Evolutionary conservation across 2,888 invertebrate species (phyloP).

Genomic region (Synergus japonicus): DNA sequence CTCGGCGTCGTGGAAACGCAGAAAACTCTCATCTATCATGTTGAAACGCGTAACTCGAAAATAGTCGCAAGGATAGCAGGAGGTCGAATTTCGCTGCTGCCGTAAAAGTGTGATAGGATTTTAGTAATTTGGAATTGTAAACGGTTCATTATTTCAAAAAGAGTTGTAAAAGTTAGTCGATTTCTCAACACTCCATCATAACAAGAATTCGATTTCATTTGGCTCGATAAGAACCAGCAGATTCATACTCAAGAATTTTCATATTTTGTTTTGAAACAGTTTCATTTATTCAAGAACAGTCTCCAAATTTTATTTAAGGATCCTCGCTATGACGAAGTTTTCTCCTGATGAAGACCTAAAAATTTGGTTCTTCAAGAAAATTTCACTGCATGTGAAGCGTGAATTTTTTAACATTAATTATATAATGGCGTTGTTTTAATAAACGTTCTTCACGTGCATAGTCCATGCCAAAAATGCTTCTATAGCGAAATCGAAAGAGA

Average conservation of each 20-base stretch:
- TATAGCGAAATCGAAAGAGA: slow-evolving; percentile 51
- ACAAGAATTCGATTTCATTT: too few relatives aligned
- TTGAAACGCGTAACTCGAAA: slow-evolving; percentile 72
- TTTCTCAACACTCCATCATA: not conserved
- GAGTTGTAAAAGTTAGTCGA: not conserved
- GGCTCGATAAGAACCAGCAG: too few relatives aligned
- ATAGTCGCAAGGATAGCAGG: slow-evolving; percentile 72
- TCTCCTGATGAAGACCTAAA: not conserved
- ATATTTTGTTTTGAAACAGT: too few relatives aligned
- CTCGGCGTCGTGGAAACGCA: slow-evolving; percentile 67
- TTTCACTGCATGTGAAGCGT: too few relatives aligned
- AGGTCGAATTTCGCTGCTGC: slow-evolving; percentile 30
- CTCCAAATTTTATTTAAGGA: too few relatives aligned
- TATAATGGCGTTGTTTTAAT: slow-evolving; percentile 62
- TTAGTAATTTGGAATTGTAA: slow-evolving; percentile 2
- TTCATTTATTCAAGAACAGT: too few relatives aligned
- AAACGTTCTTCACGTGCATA: slow-evolving; percentile 58
- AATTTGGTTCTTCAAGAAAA: not conserved
- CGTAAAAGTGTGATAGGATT: slow-evolving; percentile 31
- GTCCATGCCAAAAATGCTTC: slow-evolving; percentile 58
- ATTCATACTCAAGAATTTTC: too few relatives aligned
- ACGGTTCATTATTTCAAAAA: slow-evolving; percentile 1
- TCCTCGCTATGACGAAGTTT: not conserved
- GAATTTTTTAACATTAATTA: slow-evolving; percentile 48
- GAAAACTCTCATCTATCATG: slow-evolving; percentile 75